These are phyloP conservation scores for Eupeodes corollae DNA, from an alignment of 1,140 invertebrate genomes.

Conservation along the genomic window DNA sequence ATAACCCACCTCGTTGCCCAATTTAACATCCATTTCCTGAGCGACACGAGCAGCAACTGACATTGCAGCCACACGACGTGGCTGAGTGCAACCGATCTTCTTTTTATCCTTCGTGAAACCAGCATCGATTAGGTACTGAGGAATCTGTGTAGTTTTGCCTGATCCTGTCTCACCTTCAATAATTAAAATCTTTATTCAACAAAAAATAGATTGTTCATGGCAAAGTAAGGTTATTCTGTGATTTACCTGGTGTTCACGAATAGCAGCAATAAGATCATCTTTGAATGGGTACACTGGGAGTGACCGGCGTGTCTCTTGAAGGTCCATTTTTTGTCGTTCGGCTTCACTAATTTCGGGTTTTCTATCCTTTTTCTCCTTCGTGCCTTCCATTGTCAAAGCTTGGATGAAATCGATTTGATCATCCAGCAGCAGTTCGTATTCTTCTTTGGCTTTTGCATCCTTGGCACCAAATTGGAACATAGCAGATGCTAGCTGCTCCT, in stretches of 20 bases:
- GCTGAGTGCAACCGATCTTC: slow-evolving; percentile 90
- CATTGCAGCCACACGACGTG: slow-evolving; percentile 96
- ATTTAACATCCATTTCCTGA: slow-evolving; percentile 97
- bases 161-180: slow-evolving; percentile 98
- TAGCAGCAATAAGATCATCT: slow-evolving; percentile 77
- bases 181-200: slow-evolving; percentile 56
- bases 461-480: slow-evolving; percentile 87
- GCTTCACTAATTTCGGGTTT: slow-evolving; percentile 51
- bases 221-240: slow-evolving; percentile 1
- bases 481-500: slow-evolving; percentile 91
- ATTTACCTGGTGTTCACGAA: slow-evolving; percentile 72
- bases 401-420: slow-evolving; percentile 98
- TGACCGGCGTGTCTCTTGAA: slow-evolving; percentile 86
- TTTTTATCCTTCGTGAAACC: slow-evolving; percentile 76
- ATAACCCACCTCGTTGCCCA: slow-evolving; percentile 99
- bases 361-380: slow-evolving; percentile 46
- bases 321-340: slow-evolving; percentile 66
- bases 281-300: slow-evolving; percentile 91
- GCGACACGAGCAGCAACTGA: slow-evolving; percentile 96
- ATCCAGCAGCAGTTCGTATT: slow-evolving; percentile 89
- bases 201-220: neutral
- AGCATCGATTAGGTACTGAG: slow-evolving; percentile 90
- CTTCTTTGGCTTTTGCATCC: slow-evolving; percentile 52
- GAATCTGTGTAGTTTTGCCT: slow-evolving; percentile 98
- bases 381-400: slow-evolving; percentile 80